Evolutionary conservation across 1,140 invertebrate genomes (phyloP), one percentile per base, ranked within the genome.

Genomic region (Polypedilum vanderplanki): DNA sequence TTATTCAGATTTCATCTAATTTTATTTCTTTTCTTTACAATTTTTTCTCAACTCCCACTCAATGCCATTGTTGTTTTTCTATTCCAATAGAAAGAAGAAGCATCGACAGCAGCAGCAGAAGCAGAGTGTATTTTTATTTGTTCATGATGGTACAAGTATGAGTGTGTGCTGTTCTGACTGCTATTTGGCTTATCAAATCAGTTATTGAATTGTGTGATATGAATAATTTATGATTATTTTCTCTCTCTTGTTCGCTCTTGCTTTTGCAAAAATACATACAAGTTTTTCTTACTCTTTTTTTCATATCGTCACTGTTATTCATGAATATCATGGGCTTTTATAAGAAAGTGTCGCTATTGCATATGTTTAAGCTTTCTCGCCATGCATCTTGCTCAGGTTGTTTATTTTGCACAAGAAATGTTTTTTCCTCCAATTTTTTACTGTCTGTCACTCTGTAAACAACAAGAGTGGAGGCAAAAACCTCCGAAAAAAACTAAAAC

Each of bases 171-270:
- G 10, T 15, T 57, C 12, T 57, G 46, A 57, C 46, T 57, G 46
- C 65, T 70, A 20, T 22, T 70, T 70, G 65, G 65, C 65, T 70
- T 70, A 70, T 70, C 65, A 70, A 70, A 70, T 70, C 65, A 70
- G 65, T 70, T 70, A 70, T 70, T 70, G 65, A 70, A 70, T 70
- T 70, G 65, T 70, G 65, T 70, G 65, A 70, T 70, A 70, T 70
- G 65, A 70, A 70, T 70, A 70, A 70, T 70, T 70, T 70, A 70
- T 70, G 17, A 70, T 70, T 70, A 70, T 70, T 20, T 10, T 70
- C 65, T 70, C 17, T 3, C n/a, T 1, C 8, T 46, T 8, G 41
- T 5, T 33, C 24, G 5, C 20, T 70, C 18, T 20, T 4, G 1
- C n/a, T 12, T 9, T 4, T 15, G 41, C 8, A 46, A 46, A 15